Percentiles rank a stretch among this genome's conserved stretches.
These are phyloP conservation scores for Oostethus manadensis DNA, from an alignment of 2,113 vertebrate species.

Conservation along the genomic window DNA sequence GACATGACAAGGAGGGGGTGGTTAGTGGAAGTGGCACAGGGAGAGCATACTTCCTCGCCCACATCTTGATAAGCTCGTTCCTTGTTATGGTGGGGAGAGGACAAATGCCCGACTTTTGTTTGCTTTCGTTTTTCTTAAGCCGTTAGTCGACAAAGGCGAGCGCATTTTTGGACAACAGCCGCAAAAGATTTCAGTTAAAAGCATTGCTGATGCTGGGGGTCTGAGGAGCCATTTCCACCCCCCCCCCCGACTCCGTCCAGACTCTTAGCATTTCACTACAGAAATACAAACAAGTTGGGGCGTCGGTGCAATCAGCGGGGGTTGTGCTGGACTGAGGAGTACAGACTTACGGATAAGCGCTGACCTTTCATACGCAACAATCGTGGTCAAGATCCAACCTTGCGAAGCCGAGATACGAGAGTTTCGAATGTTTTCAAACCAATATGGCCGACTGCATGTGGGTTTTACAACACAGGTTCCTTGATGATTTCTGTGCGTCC, in stretches of 20 bases:
- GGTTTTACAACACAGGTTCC: too few relatives aligned
- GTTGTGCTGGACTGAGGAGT: too few relatives aligned
- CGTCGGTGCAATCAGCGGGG: too few relatives aligned
- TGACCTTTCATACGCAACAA: too few relatives aligned
- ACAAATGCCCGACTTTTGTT: conserved; percentile 32
- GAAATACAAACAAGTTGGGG: too few relatives aligned
- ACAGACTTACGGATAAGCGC: too few relatives aligned
- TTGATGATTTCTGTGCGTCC: too few relatives aligned
- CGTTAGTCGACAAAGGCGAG: conserved; percentile 12
- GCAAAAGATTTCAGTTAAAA: conserved; percentile 12
- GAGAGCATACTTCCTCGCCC: conserved; percentile 38
- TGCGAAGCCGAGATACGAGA: too few relatives aligned
- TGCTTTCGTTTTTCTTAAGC: conserved; percentile 35
- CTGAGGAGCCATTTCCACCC: not conserved
- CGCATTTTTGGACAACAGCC: conserved; percentile 11
- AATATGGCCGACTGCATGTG: too few relatives aligned
- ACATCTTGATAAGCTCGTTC: conserved; percentile 62
- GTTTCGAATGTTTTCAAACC: too few relatives aligned
- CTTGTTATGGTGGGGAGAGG: conserved; percentile 44
- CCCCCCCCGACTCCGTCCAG: not conserved
- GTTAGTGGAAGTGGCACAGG: conserved; percentile 24
- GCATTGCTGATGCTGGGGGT: not conserved
- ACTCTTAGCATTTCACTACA: not conserved
- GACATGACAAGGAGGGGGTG: not conserved
- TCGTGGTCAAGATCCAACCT: too few relatives aligned